Conservation (phyloP, 1,140 invertebrate species). For the Penaeus indicus region DNA sequence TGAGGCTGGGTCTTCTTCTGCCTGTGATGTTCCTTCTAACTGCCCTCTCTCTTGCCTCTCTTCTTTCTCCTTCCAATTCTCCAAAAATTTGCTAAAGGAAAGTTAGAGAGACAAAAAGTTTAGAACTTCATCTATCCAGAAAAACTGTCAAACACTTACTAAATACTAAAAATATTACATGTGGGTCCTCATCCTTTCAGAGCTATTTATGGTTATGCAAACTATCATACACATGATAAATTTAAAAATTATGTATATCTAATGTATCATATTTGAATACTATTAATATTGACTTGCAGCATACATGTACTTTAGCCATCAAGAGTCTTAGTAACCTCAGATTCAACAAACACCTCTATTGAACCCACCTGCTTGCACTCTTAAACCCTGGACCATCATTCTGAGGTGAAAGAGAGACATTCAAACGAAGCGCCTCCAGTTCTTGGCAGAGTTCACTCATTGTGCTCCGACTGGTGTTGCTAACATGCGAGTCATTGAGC, state of each 20-base stretch:
- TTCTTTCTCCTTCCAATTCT: conserved; percentile 12
- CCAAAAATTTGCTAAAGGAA: conserved; percentile 38
- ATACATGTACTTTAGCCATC: too few relatives aligned
- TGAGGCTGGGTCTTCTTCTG: conserved; percentile 27
- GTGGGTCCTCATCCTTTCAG: too few relatives aligned
- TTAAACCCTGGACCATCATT: background rate
- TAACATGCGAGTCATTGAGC: background rate
- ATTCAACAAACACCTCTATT: background rate
- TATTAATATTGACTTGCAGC: too few relatives aligned
- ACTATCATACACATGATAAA: background rate
- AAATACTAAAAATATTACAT: too few relatives aligned
- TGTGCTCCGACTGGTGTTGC: conserved; percentile 16
- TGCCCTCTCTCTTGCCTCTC: background rate
- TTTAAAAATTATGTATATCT: too few relatives aligned
- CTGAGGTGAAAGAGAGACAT: conserved; percentile 43
- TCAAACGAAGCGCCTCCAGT: conserved; percentile 42
- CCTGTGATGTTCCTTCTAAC: background rate
- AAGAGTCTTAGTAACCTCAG: background rate
- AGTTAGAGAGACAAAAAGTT: too few relatives aligned
- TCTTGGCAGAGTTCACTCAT: conserved; percentile 44
- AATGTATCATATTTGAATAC: too few relatives aligned
- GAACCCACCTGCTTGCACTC: conserved; percentile 21
- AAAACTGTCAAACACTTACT: too few relatives aligned
- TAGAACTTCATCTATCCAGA: too few relatives aligned
- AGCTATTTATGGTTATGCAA: background rate